Evolutionary conservation across 2,888 invertebrate genomes (phyloP).

Genomic region (Drosophila hawaiiensis): DNA sequence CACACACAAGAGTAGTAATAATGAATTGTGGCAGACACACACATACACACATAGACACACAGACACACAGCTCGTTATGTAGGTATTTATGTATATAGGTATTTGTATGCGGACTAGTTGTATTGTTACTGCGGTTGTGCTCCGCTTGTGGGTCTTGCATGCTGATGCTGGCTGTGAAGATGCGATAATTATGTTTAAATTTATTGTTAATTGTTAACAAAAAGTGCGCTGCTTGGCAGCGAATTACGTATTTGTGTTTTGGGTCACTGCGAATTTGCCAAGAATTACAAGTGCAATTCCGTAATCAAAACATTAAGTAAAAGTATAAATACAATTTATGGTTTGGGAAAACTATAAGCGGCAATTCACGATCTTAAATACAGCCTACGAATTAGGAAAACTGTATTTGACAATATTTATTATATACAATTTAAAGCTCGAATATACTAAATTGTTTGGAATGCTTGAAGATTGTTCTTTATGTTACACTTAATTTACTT

Average conservation of each 20-base stretch:
- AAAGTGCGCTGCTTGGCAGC: slow-evolving; percentile 42
- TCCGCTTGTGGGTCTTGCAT: slow-evolving; percentile 14
- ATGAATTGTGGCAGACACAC: background rate
- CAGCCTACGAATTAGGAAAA: background rate
- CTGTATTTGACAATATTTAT: background rate
- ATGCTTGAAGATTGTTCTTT: background rate
- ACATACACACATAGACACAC: background rate
- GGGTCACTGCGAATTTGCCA: slow-evolving; percentile 10
- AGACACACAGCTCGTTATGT: background rate
- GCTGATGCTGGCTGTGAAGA: slow-evolving; percentile 35
- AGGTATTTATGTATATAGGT: slow-evolving; percentile 4
- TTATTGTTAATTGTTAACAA: slow-evolving; percentile 75
- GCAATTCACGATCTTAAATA: background rate
- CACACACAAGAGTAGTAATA: background rate
- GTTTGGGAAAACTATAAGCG: background rate
- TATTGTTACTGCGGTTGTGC: slow-evolving; percentile 22
- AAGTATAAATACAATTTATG: background rate
- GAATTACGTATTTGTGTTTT: slow-evolving; percentile 10
- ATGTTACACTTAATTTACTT: background rate
- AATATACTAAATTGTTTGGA: background rate
- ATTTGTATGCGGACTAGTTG: slow-evolving; percentile 26
- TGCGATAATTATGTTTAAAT: slow-evolving; percentile 71
- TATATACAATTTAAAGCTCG: background rate
- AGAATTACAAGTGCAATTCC: slow-evolving; percentile 9
- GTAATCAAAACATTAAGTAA: background rate